phyloP scores from a whole-genome alignment of 2,797 vertebrate genomes.

The Coilia nasus region DNA sequence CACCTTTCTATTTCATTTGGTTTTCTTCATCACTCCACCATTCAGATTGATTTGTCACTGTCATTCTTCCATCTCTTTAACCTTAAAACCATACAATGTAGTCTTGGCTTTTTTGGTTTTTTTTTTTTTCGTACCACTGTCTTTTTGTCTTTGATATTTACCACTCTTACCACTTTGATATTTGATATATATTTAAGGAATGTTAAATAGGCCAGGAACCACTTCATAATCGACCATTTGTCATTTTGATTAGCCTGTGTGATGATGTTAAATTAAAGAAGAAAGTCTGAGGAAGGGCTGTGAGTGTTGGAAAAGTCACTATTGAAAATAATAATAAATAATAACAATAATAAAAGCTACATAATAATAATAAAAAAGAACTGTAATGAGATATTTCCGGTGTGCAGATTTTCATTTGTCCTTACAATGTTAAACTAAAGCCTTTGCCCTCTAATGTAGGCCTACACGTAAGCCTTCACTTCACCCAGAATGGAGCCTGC shows the following conservation, averaged over 20 bases:
- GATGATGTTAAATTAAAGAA: not conserved
- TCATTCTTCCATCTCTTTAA: not conserved
- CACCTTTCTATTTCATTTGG: not conserved
- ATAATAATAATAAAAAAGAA: too few relatives aligned
- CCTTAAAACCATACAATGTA: not conserved
- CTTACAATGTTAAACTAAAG: too few relatives aligned
- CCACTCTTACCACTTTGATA: too few relatives aligned
- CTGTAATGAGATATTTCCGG: too few relatives aligned
- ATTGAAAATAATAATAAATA: too few relatives aligned
- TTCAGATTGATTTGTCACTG: not conserved
- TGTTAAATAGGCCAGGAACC: too few relatives aligned
- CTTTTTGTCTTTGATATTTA: not conserved
- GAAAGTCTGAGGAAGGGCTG: too few relatives aligned
- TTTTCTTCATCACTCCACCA: not conserved
- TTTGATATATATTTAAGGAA: not conserved
- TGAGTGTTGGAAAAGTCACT: too few relatives aligned
- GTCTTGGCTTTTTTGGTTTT: not conserved
- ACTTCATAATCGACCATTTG: not conserved
- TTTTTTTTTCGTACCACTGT: not conserved
- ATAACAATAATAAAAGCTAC: too few relatives aligned
- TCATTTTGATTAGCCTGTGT: not conserved
- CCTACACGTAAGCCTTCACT: not conserved
- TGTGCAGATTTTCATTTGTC: too few relatives aligned
- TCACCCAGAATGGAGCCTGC: slow-evolving; percentile 73
- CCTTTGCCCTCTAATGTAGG: not conserved